Percentiles rank a stretch among this genome's conserved stretches.
phyloP scores from a whole-genome alignment of 2,888 invertebrate genomes.

The Loripinus fragilis region DNA sequence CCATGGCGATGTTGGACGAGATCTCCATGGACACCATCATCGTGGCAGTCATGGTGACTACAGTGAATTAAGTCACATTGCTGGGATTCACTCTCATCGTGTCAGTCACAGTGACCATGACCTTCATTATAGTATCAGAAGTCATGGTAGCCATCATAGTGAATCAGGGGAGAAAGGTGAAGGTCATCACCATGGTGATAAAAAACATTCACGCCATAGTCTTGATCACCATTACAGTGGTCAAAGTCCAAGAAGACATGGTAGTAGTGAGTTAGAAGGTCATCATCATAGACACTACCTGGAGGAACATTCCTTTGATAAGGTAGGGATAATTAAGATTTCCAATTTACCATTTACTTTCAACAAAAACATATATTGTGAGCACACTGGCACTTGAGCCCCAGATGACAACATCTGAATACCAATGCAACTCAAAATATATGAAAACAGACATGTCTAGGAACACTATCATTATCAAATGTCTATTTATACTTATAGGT shows the following conservation, averaged over 20 bases:
- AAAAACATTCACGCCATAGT: not conserved
- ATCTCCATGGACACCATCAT: not conserved
- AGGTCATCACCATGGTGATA: constrained; percentile 14
- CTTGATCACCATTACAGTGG: not conserved
- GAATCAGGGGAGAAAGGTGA: not conserved
- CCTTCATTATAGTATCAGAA: not conserved
- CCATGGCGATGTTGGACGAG: not conserved
- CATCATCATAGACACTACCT: constrained; percentile 16
- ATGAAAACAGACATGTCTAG: too few relatives aligned
- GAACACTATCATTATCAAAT: too few relatives aligned
- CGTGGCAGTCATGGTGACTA: not conserved
- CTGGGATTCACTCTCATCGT: not conserved
- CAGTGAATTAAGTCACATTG: not conserved
- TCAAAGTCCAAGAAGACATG: constrained; percentile 8
- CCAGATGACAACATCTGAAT: too few relatives aligned
- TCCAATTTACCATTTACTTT: too few relatives aligned
- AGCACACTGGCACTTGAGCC: too few relatives aligned
- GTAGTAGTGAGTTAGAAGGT: constrained; percentile 35
- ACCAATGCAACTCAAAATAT: too few relatives aligned
- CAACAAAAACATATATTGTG: too few relatives aligned
- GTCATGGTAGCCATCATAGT: constrained; percentile 10
- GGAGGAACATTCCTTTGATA: not conserved
- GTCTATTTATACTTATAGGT: too few relatives aligned
- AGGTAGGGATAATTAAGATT: too few relatives aligned
- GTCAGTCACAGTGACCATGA: constrained; percentile 12